Base-by-base conservation (phyloP, 2,888 invertebrate genomes). In the Gymnocheta viridis region DNA sequence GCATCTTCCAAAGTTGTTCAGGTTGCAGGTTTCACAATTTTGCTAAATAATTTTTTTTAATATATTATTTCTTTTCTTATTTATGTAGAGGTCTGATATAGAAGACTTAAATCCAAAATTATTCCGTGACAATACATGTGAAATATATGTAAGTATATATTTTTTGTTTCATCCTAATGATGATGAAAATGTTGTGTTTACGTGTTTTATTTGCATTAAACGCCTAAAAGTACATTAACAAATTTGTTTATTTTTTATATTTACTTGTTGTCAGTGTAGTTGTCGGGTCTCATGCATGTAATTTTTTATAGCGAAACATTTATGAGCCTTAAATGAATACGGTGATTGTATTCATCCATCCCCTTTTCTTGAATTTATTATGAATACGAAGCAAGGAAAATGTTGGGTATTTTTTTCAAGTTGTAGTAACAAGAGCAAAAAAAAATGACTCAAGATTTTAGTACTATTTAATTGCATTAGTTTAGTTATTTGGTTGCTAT, bases 151-250 rank as follows among this genome's bases (percentile, higher is more conserved):
- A n/a, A n/a, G n/a, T n/a, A n/a, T n/a, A n/a, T n/a, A 22, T 35
- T 73, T 64, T 56, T 29, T 44, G 38, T 49, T 54, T 69, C 4
- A 47, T 62, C 27, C 72, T 69, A 70, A 79, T 69, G 47, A 72
- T 73, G 44, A 73, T 82, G 58, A 78, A 62, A 56, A 70, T 64
- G 66, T 70, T 80, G 67, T 84, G 81, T 84, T 84, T 77, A 81
- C 81, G 80, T 60, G 80, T 81, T 80, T 83, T 83, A 80, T 83
- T 83, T 80, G 70, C 76, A 76, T 67, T 54, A 47, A 81, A 81
- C 81, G 81, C 84, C 84, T 84, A 81, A 81, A 84, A 84, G 84
- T 78, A 84, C 84, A 84, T 84, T 84, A 84, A 81, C 77, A 84
- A 84, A 84, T 84, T 84, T 84, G 81, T 84, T 84, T 84, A 64